Base-by-base conservation (phyloP, 1,140 invertebrate species). In the Zaprionus gabonicus region DNA sequence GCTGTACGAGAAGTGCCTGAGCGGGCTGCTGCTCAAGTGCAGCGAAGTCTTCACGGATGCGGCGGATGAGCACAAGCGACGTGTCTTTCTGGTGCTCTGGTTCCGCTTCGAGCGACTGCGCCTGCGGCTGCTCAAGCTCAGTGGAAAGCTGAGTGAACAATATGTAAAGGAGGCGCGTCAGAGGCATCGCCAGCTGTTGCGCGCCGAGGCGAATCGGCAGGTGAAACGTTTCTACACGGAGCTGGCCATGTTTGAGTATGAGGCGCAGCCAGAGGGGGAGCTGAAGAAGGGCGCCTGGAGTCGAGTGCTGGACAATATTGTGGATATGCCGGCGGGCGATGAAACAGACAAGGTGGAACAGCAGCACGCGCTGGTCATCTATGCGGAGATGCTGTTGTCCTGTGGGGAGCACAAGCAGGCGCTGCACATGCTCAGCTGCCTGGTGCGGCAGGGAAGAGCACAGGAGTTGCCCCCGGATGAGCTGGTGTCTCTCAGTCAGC, bases 211-310 rank as follows among this genome's bases (percentile, higher is more conserved):
- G 44, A 95, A 96, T 78, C 75, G 79, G 0, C 1, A 12, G 0
- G 20, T 69, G 1, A 13, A 27, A 0, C 53, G 91, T 93, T 73
- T 94, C 65, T 96, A 95, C 80, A 92, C 93, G 2, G 95, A 96
- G 84, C 95, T 95, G 87, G 95, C 94, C n/a, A 87, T 95, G 38
- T 94, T 95, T 76, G 95, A 96, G 87, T 88, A 92, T 41, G 95
- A 95, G 90, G 25, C 51, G 0, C 90, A 94, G 15, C 93, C 93
- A 70, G 60, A 81, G 4, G 91, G 94, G 2, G 93, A 81, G 3
- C 20, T 4, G 65, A 93, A 93, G 38, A 94, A 0, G 93, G 93
- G 38, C 44, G 57, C 41, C 0, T 72, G 31, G 31, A 34, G 68
- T 6, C 57, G 53, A 7, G 94, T 95, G 44, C 93, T 94, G 41